Conservation (phyloP, 2,888 invertebrate genomes). For the Atethmia centrago region DNA sequence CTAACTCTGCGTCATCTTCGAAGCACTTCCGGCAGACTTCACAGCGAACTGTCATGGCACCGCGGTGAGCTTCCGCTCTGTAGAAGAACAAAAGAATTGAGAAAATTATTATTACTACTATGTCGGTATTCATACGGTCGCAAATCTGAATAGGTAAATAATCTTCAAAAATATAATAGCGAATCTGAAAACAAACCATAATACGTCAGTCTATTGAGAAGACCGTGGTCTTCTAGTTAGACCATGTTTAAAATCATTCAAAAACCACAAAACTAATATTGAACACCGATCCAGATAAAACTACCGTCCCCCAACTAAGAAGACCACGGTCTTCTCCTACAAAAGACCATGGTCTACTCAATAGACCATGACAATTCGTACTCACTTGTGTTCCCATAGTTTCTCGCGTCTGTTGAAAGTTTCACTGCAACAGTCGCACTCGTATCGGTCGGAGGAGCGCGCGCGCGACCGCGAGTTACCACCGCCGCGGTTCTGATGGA, state of each 20-base stretch:
- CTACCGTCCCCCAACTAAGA: no score
- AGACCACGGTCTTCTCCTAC: background rate
- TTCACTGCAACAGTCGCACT: conserved; percentile 86
- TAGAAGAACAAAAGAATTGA: background rate
- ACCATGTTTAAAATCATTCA: no score
- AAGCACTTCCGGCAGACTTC: conserved; percentile 88
- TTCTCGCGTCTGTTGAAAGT: conserved; percentile 86
- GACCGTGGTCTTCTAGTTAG: no score
- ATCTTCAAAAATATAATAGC: no score
- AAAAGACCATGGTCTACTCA: background rate
- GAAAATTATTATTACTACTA: no score
- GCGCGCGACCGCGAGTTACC: conserved; percentile 79
- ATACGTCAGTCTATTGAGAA: no score
- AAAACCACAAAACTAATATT: no score
- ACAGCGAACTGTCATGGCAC: conserved; percentile 88
- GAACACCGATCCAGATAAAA: no score
- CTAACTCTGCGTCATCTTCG: conserved; percentile 86
- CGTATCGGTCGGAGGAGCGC: conserved; percentile 83
- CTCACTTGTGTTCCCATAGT: conserved; percentile 85
- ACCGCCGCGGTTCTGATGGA: conserved; percentile 81
- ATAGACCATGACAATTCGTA: conserved; percentile 2
- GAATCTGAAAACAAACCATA: no score
- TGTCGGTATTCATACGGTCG: no score
- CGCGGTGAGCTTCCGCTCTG: conserved; percentile 85
- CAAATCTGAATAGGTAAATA: no score